Base-by-base conservation (phyloP, 2,797 vertebrate species). In the Peromyscus melanophrys region DNA sequence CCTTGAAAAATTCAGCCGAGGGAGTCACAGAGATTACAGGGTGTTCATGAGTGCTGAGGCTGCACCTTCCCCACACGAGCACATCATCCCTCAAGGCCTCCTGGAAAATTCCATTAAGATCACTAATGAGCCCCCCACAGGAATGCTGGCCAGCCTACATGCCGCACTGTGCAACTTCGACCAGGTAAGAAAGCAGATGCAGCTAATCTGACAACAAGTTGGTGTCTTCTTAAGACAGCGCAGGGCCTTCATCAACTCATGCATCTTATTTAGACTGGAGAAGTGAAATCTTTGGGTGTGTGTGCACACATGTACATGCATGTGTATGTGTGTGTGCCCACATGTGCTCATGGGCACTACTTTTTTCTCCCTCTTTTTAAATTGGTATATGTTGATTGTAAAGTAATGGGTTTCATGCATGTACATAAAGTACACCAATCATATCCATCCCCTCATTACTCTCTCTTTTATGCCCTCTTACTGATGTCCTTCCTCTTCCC, bases 81-180 rank as follows among this genome's bases (percentile, higher is more conserved):
- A 99, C n/a, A 67, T 99, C 19, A 99, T 99, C 97, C 99, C 99
- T 82, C 98, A 99, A 97, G 99, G 99, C 84, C 99, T 99, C 46
- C 97, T 99, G 96, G 99, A 99, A 97, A 99, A 99, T 43, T 98
- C 98, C 34, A 98, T 99, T 96, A 99, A 99, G 98, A 99, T 99
- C 97, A 99, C 99, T 63, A 99, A 98, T n/a, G 99, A 99, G 92
- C 98, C 98, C 3, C 99, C 99, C 63, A 98, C 98, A 2, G 99
- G 99, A 82, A 98, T 99, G 98, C 98, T 99, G 4, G 98, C 99
- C 97, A 99, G 99, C 97, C 97, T 99, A 86, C 99, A 99, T n/a
- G 97, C 99, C 34, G 98, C 99, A 40, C 98, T 99, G 46, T 98
- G 98, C 97, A 99, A 98, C 98, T 99, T 99, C 98, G 99, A 98